These are phyloP conservation scores for Butorides virescens DNA, from an alignment of 2,113 vertebrate genomes.

Conservation along the genomic window DNA sequence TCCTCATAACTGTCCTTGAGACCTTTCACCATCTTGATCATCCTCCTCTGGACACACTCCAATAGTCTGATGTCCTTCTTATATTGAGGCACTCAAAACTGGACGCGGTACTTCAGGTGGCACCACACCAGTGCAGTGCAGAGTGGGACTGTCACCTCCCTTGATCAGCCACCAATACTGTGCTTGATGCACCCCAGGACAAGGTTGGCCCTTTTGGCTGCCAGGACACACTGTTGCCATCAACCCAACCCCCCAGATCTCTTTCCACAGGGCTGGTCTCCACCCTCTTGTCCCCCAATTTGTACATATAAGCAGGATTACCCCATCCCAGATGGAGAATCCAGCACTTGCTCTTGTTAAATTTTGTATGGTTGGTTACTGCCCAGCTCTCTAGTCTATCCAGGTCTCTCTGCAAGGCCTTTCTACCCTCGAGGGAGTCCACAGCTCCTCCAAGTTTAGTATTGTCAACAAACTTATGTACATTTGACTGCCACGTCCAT, in stretches of 20 bases:
- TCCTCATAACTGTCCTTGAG: rapidly evolving
- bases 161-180: rapidly evolving
- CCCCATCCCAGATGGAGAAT: background rate
- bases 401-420: background rate
- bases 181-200: background rate
- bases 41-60: background rate
- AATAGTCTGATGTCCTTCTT: background rate
- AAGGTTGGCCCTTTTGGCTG: background rate
- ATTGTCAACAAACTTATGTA: background rate
- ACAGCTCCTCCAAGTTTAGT: background rate
- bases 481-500: rapidly evolving
- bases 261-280: background rate
- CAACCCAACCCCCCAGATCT: rapidly evolving
- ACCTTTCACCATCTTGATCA: background rate
- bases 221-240: background rate
- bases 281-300: rapidly evolving
- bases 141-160: rapidly evolving
- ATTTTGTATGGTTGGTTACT: background rate
- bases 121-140: rapidly evolving
- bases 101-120: background rate
- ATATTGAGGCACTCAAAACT: rapidly evolving
- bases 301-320: rapidly evolving
- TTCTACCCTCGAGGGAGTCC: background rate
- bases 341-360: background rate
- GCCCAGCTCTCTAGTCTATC: background rate